Evolutionary conservation across 2,113 vertebrate species (phyloP).

Genomic region (Leucopsar rothschildi): DNA sequence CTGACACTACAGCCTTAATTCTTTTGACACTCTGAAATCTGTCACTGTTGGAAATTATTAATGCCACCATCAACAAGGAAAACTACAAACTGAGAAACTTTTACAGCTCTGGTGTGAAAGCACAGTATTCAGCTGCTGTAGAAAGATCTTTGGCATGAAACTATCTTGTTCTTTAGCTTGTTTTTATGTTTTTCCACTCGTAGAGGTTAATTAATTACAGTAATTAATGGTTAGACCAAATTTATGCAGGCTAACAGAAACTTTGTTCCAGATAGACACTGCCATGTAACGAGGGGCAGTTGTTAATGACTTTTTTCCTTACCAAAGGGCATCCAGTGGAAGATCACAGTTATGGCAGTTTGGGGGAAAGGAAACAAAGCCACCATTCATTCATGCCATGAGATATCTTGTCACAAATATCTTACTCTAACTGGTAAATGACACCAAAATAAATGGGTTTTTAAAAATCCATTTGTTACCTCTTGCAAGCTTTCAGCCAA

Average conservation of each 20-base stretch:
- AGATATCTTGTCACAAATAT: not conserved
- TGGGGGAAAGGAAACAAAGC: not conserved
- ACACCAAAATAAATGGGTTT: not conserved
- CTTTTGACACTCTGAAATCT: constrained; percentile 7
- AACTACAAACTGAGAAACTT: not conserved
- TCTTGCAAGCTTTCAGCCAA: not conserved
- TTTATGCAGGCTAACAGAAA: not conserved
- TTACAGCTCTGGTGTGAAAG: not conserved
- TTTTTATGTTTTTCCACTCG: not conserved
- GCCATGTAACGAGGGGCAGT: not conserved
- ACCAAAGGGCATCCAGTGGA: not conserved
- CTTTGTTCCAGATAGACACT: not conserved
- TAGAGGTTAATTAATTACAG: not conserved
- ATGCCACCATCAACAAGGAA: not conserved
- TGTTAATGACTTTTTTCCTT: not conserved
- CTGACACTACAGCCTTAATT: constrained; percentile 1
- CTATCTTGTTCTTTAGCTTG: not conserved
- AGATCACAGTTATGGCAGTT: not conserved
- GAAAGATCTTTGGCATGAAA: not conserved
- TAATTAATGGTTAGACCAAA: not conserved
- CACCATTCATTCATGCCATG: not conserved
- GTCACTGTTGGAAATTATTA: not conserved
- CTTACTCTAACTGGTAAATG: not conserved
- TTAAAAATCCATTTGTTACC: not conserved
- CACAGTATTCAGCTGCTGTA: not conserved